These are phyloP conservation scores for Argya squamiceps DNA, from an alignment of 2,797 vertebrate species.

Conservation along the genomic window DNA sequence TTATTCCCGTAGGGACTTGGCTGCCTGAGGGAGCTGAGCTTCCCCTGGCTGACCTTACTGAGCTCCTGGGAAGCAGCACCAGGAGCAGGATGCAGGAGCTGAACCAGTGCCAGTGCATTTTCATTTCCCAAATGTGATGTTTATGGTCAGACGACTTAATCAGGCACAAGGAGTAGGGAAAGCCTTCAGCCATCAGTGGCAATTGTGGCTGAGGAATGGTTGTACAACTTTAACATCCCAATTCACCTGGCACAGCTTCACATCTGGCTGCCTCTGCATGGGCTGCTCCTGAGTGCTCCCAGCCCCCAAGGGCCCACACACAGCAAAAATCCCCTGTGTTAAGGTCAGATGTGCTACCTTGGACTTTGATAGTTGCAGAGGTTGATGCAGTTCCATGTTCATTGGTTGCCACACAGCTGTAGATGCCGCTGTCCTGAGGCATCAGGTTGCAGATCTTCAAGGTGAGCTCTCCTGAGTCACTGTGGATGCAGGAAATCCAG, in stretches of 20 bases:
- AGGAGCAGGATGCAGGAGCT: background rate
- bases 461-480: constrained; percentile 93
- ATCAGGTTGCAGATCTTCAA: constrained; percentile 96
- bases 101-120: background rate
- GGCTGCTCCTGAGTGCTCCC: background rate
- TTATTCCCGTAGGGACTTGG: fast-evolving
- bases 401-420: constrained; percentile 93
- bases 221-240: background rate
- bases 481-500: constrained; percentile 49
- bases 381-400: constrained; percentile 90
- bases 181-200: background rate
- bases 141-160: background rate
- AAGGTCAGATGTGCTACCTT: constrained; percentile 81
- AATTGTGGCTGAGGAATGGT: background rate
- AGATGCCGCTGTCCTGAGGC: constrained; percentile 98
- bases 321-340: background rate
- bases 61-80: background rate
- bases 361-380: constrained; percentile 95
- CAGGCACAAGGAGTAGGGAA: background rate
- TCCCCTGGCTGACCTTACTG: fast-evolving
- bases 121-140: background rate
- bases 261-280: background rate
- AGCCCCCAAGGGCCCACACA: background rate
- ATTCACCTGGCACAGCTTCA: background rate
- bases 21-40: background rate